Percentiles rank a stretch among this genome's conserved stretches.
These are phyloP conservation scores for Leptopterna dolabrata DNA, from an alignment of 2,888 invertebrate genomes.

Conservation along the genomic window DNA sequence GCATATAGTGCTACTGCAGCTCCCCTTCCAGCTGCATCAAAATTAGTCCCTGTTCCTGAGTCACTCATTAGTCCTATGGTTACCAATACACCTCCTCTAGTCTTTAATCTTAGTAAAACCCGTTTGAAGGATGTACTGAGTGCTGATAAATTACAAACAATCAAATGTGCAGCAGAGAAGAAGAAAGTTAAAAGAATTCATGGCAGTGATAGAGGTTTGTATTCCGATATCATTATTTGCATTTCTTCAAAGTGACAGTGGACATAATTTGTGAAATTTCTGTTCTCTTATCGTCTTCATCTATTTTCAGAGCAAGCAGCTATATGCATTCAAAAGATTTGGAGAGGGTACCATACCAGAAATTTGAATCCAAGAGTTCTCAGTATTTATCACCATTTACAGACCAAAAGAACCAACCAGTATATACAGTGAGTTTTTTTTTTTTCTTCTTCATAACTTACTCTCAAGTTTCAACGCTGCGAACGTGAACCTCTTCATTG, in stretches of 20 bases:
- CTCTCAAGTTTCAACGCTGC: no score
- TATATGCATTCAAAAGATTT: constrained; percentile 84
- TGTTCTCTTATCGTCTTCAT: background rate
- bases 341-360: constrained; percentile 85
- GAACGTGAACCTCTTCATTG: no score
- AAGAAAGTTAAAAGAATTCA: constrained; percentile 66
- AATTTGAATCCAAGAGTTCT: constrained; percentile 78
- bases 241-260: no score
- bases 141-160: constrained; percentile 72
- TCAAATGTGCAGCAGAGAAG: constrained; percentile 74
- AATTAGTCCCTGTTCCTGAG: constrained; percentile 89
- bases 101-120: background rate
- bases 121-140: background rate
- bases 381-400: constrained; percentile 75
- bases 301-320: constrained; percentile 70
- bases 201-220: constrained; percentile 38
- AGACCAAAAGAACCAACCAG: constrained; percentile 82
- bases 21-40: constrained; percentile 81
- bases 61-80: constrained; percentile 77
- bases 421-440: constrained; percentile 79
- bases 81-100: constrained; percentile 71
- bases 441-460: no score
- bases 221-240: no score
- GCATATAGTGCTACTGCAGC: constrained; percentile 11
- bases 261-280: no score